Percentiles rank a stretch among this genome's conserved stretches.
phyloP scores from a whole-genome alignment of 2,113 vertebrate species.

The Gobius niger region DNA sequence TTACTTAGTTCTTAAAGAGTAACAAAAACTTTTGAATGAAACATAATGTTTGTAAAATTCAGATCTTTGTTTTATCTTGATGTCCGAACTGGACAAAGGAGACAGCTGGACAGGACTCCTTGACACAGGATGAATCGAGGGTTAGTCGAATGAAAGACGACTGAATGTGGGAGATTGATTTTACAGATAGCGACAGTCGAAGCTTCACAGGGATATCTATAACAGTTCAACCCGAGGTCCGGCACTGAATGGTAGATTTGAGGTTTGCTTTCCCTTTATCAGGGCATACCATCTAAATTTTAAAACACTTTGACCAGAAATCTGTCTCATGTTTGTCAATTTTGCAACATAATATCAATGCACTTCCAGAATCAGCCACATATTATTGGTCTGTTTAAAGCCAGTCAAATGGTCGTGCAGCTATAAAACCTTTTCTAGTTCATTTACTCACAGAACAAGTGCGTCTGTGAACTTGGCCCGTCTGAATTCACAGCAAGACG shows the following conservation, averaged over 20 bases:
- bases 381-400: too few species aligned
- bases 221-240: conserved; percentile 8
- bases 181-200: conserved; percentile 31
- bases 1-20: too few species aligned
- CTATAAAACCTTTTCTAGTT: too few species aligned
- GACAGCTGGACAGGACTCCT: conserved; percentile 15
- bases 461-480: too few species aligned
- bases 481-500: neutral
- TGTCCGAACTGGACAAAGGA: neutral
- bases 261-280: neutral
- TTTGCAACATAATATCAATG: too few species aligned
- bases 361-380: too few species aligned
- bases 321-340: too few species aligned
- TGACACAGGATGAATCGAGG: conserved; percentile 20
- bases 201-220: conserved; percentile 19
- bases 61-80: too few species aligned
- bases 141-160: conserved; percentile 37
- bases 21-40: too few species aligned
- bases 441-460: too few species aligned
- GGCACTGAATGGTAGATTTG: neutral
- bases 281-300: neutral
- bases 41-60: too few species aligned
- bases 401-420: too few species aligned
- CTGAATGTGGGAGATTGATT: conserved; percentile 31
- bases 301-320: neutral